A percentile compares a stretch with the other conserved stretches of the same genome.
These are phyloP conservation scores for Patiria miniata DNA, from an alignment of 35 echinoderm and acorn worm species.

Conservation along the genomic window DNA sequence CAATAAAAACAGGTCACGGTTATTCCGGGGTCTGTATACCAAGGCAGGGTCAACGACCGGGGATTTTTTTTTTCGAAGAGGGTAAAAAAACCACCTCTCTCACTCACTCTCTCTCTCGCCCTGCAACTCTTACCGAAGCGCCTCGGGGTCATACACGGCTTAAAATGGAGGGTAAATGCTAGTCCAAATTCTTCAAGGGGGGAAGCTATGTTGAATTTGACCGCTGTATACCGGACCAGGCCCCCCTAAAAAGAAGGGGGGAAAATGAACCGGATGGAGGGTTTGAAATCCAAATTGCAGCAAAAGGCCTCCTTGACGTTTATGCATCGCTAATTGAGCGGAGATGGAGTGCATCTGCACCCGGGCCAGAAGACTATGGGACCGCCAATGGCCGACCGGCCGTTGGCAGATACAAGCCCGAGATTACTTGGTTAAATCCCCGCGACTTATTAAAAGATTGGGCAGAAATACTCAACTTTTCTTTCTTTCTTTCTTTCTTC, in stretches of 20 bases:
- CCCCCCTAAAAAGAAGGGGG: too few species aligned
- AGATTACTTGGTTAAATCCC: too few species aligned
- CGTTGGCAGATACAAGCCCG: too few species aligned
- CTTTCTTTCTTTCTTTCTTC: too few species aligned
- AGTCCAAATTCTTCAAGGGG: slow-evolving; percentile 19
- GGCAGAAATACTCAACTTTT: too few species aligned
- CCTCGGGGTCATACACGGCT: slow-evolving; percentile 14
- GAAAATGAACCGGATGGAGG: not conserved
- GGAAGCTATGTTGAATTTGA: not conserved
- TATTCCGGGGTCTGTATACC: not conserved
- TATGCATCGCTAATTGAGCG: slow-evolving; percentile 22
- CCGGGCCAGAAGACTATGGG: not conserved
- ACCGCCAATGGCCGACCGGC: too few species aligned
- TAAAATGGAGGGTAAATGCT: slow-evolving; percentile 13
- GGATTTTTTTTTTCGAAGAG: too few species aligned
- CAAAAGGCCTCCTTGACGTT: slow-evolving; percentile 3
- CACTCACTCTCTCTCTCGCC: not conserved
- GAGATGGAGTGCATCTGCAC: not conserved
- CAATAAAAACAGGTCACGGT: slow-evolving; percentile 5
- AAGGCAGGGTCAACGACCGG: not conserved
- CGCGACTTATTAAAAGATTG: too few species aligned
- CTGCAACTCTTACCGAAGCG: not conserved
- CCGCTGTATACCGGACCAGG: not conserved
- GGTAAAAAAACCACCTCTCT: too few species aligned
- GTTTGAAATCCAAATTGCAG: slow-evolving; percentile 11